phyloP scores from a whole-genome alignment of 2,113 vertebrate species.

The Fulica atra region DNA sequence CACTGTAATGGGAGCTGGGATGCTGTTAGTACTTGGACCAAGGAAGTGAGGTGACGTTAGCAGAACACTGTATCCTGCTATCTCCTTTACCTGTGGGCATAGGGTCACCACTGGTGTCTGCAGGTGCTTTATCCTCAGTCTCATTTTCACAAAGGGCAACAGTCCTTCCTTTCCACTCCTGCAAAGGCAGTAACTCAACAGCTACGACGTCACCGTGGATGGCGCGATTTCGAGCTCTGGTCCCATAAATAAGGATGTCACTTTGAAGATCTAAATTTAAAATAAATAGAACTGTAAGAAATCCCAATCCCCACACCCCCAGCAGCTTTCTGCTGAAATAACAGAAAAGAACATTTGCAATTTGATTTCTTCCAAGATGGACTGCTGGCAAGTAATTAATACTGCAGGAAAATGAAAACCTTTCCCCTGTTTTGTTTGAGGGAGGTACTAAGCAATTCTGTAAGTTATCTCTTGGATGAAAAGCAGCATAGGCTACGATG shows the following conservation, averaged over 20 bases:
- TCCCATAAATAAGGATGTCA: slow-evolving; percentile 84
- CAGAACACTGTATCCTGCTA: neutral
- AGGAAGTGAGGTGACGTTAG: neutral
- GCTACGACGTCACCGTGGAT: slow-evolving; percentile 89
- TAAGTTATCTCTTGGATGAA: neutral
- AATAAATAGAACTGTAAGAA: neutral
- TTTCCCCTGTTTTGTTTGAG: neutral
- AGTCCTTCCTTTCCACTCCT: slow-evolving; percentile 87
- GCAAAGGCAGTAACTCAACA: slow-evolving; percentile 84
- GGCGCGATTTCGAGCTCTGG: slow-evolving; percentile 88
- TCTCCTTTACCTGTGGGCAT: slow-evolving; percentile 87
- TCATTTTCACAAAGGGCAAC: slow-evolving; percentile 84
- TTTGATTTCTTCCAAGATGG: neutral
- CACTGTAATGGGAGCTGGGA: neutral
- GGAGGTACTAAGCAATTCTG: neutral
- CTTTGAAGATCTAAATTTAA: slow-evolving; percentile 77
- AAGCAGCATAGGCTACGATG: neutral
- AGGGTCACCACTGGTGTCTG: slow-evolving; percentile 78
- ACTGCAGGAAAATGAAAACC: neutral
- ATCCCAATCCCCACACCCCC: neutral
- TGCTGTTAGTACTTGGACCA: neutral
- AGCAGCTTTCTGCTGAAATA: neutral
- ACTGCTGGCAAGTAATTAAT: neutral
- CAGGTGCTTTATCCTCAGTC: slow-evolving; percentile 78
- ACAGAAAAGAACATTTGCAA: neutral